Evolutionary conservation across 2,113 vertebrate genomes (phyloP), one percentile per base, ranked within the genome.

Genomic region (Phasianus colchicus): DNA sequence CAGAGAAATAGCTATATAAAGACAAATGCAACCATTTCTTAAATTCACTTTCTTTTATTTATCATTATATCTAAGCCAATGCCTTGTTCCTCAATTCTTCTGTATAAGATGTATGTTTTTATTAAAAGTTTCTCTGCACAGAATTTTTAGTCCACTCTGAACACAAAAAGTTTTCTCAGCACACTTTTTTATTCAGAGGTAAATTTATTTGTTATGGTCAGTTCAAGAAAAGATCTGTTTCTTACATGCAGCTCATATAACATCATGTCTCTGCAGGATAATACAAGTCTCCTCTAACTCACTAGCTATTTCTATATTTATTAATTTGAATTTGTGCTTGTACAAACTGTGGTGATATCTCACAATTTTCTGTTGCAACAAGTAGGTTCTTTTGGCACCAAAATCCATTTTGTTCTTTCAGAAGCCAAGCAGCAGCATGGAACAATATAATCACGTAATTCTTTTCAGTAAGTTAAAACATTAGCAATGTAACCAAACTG

Each of bases 1-100:
- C 10, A 65, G 34, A 19, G 30, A 73, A 87, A 30, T 71, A 95
- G 55, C 88, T 93, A 88, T 76, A 85, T 75, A 92, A 92, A 94
- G 78, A 74, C 64, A 94, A 91, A 89, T 40, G 64, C 24, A 86
- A 96, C 13, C 89, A 38, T 73, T 89, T 90, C 18, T 60, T 90
- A 38, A 72, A 83, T 95, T 89, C 89, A 79, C 55, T 94, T 95
- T 69, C 80, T 74, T 88, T 69, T 58, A 79, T 87, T 95, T 90
- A 80, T 72, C 40, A 32, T 86, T 83, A 88, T 75, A 90, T 87
- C 64, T 94, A 92, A 90, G 29, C 27, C 11, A 10, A 77, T 91
- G 52, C 54, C 24, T 86, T 95, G 32, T 90, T 77, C n/a, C 55
- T 89, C 58, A 78, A 50, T 34, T 90, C 11, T 40, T 89, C 25